Conservation (phyloP, 2,888 invertebrate genomes). For the Drosophila histrio region DNA sequence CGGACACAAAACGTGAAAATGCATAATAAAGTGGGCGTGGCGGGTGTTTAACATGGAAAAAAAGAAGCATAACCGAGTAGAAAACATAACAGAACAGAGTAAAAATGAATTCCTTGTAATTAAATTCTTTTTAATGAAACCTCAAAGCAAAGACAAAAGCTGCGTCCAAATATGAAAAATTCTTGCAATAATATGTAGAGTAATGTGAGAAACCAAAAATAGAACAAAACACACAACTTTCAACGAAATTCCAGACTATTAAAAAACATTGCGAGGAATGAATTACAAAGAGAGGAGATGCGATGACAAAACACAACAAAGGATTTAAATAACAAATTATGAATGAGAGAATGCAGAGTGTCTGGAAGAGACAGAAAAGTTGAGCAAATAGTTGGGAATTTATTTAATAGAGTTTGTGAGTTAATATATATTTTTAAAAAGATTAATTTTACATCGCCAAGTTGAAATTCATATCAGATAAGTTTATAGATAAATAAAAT, state of each 20-base stretch:
- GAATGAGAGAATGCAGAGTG: not conserved
- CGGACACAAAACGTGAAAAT: slow-evolving; percentile 44
- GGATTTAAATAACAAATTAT: slow-evolving; percentile 8
- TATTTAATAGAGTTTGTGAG: not conserved
- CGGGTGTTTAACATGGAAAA: slow-evolving; percentile 24
- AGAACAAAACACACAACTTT: not conserved
- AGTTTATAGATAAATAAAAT: too few relatives aligned
- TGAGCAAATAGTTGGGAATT: not conserved
- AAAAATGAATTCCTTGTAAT: slow-evolving; percentile 48
- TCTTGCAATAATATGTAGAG: slow-evolving; percentile 21
- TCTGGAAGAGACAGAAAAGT: not conserved
- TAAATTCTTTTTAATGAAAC: slow-evolving; percentile 62
- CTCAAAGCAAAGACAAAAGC: slow-evolving; percentile 52
- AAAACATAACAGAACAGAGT: not conserved
- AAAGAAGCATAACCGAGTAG: slow-evolving; percentile 1
- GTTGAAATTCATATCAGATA: too few relatives aligned
- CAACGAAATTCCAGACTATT: not conserved
- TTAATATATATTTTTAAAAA: not conserved
- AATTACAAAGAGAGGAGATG: slow-evolving; percentile 6
- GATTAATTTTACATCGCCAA: too few relatives aligned
- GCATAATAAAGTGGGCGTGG: slow-evolving; percentile 56
- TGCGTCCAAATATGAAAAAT: slow-evolving; percentile 25
- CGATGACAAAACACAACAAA: slow-evolving; percentile 4
- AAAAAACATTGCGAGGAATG: not conserved
- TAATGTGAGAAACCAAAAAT: slow-evolving; percentile 22